Base-by-base conservation (phyloP, 1,140 invertebrate species). In the Pseudobourletiella spinata region DNA sequence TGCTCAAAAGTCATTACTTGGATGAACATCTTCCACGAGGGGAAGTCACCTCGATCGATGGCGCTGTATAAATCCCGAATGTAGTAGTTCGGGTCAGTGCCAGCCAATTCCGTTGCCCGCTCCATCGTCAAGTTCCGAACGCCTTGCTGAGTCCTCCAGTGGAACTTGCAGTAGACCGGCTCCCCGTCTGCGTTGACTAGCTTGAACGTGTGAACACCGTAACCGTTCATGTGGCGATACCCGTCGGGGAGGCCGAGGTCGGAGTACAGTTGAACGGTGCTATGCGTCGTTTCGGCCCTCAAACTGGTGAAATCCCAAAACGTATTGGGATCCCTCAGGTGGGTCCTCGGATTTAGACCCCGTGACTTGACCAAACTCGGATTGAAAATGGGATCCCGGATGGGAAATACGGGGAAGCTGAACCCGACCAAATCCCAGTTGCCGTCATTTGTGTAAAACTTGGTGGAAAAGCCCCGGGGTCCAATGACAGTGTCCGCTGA, bases 401-500 rank as follows among this genome's bases (percentile, higher is more conserved):
- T 79, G 67, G 80, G 82, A 73, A 82, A 82, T 61, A 82, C 79
- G 20, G 80, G 80, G 18, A 78, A 79, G 69, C 82, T 82, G 66
- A 81, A 81, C 18, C 79, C 78, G 39, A 79, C 79, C 35, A 81
- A 63, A 72, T 81, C 79, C 79, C 79, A 81, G 71, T 79, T 87
- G 0, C 86, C 86, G 51, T 86, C 84, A 69, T 87, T 84, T 0
- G 84, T 86, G 72, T 87, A 87, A 69, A 87, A 84, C 73, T 87
- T 87, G 0, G 86, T 69, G n/a, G 86, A 83, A 73, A 86, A 87
- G 39, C 86, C 86, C 68, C 84, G 74, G 3, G 82, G 78, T 73
- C 87, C 85, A 20, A 35, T 18, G 0, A 22, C 51, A 24, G 58
- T 48, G 26, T 65, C 63, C 22, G 57, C 24, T 32, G 57, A 55